Evolutionary conservation across 2,888 invertebrate species (phyloP), one percentile per base, ranked within the genome.

Genomic region (Augochlorella aurata): DNA sequence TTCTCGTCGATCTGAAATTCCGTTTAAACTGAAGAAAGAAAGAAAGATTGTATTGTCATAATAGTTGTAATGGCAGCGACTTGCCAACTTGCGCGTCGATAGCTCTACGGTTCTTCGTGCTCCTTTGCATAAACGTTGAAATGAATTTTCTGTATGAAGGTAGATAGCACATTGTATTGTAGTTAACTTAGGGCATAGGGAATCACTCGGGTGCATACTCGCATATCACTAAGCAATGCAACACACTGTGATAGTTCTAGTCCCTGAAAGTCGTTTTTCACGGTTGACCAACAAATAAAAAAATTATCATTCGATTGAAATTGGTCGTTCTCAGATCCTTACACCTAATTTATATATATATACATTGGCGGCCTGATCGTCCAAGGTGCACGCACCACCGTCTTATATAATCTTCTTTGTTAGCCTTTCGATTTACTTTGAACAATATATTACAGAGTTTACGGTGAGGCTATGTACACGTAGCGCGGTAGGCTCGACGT

Each of bases 391-490:
- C 49, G 44, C 71, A 58, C 47, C 38, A 61, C 54, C 24, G 58
- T 58, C 14, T 74, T 72, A 67, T 45, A 70, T 52, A 54, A 73
- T 50, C n/a, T 65, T 65, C 38, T 44, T 58, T 45, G 52, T 75
- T 75, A 67, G 54, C 81, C 58, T 52, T 66, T 52, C 74, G 47
- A 75, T 61, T 29, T 58, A 78, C 70, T 87, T 86, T 85, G 79
- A 84, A 86, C 83, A 85, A 86, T 87, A 87, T 87, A 82, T 87
- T 87, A 88, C 86, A 84, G 69, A 74, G 67, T 68, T 70, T 77
- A 77, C 66, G 63, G 63, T 73, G 58, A 63, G 70, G 61, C 77
- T 87, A 87, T 87, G 73, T 87, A 86, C 77, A 86, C 44, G 67
- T 81, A 77, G 54, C 70, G 61, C 73, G 63, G 29, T 65, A 63